Conservation (phyloP, 1,140 invertebrate genomes). For the Magallana angulata region DNA sequence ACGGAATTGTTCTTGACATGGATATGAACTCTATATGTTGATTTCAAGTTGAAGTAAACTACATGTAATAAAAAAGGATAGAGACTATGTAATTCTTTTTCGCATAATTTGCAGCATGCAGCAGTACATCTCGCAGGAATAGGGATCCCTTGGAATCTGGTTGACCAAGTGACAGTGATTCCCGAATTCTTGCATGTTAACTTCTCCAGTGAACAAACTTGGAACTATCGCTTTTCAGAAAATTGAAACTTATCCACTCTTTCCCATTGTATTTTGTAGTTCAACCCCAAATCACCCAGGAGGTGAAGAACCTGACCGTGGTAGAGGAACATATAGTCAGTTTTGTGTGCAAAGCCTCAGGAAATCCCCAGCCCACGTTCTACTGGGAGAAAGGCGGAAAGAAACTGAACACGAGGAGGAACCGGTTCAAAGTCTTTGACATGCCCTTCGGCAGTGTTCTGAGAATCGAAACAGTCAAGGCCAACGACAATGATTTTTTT, state of each 20-base stretch:
- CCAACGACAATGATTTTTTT: constrained; percentile 85
- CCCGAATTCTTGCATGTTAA: not conserved
- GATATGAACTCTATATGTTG: not conserved
- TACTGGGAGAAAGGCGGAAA: constrained; percentile 95
- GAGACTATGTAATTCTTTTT: too few relatives aligned
- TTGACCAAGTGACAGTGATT: too few relatives aligned
- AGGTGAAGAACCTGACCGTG: constrained; percentile 81
- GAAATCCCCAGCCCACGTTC: constrained; percentile 91
- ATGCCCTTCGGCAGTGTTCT: constrained; percentile 89
- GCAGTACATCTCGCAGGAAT: too few relatives aligned
- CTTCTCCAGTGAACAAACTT: not conserved
- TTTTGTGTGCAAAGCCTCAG: constrained; percentile 96
- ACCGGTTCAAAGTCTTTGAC: constrained; percentile 78
- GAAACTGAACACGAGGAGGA: constrained; percentile 85
- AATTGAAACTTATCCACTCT: not conserved
- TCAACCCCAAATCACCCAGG: constrained; percentile 70
- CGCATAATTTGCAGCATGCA: too few relatives aligned
- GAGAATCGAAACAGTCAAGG: constrained; percentile 93
- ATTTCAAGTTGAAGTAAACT: too few relatives aligned
- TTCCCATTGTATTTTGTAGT: constrained; percentile 66
- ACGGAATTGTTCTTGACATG: not conserved
- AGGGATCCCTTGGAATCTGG: too few relatives aligned
- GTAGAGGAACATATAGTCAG: constrained; percentile 92
- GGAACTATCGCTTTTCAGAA: not conserved
- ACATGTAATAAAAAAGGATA: too few relatives aligned